A percentile compares a stretch with the other conserved stretches of the same genome.
Evolutionary conservation across 2,888 invertebrate genomes (phyloP).

Genomic region (Lasioglossum vierecki): DNA sequence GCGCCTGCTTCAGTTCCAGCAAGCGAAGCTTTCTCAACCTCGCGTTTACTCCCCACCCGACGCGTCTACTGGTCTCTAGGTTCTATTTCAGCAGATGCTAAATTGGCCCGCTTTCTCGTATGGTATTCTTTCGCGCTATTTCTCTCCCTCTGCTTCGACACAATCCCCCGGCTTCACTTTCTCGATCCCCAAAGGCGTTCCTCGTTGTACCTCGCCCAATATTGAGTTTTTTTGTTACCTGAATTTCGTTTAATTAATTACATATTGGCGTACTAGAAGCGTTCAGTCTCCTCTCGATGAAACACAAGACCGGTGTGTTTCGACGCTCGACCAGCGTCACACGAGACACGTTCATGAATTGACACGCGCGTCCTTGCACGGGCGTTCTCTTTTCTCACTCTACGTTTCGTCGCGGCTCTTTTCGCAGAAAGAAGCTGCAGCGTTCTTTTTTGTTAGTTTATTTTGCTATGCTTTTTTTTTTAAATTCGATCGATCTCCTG

Average conservation of each 20-base stretch:
- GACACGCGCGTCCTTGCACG: slow-evolving; percentile 7
- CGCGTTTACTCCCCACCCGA: slow-evolving; percentile 4
- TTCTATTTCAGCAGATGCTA: slow-evolving; percentile 63
- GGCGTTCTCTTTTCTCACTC: not conserved
- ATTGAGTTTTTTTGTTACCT: slow-evolving; percentile 28
- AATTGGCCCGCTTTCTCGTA: slow-evolving; percentile 68
- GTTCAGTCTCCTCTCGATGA: slow-evolving; percentile 72
- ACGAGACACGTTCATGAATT: slow-evolving; percentile 47
- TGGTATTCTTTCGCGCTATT: slow-evolving; percentile 22
- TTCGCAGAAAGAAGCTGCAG: slow-evolving; percentile 39
- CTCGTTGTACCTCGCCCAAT: slow-evolving; percentile 19
- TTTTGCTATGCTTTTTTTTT: not conserved
- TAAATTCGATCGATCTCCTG: not conserved
- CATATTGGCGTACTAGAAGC: slow-evolving; percentile 70
- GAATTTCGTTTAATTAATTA: slow-evolving; percentile 60
- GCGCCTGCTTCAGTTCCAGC: not conserved
- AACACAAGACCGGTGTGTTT: slow-evolving; percentile 49
- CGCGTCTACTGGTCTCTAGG: slow-evolving; percentile 35
- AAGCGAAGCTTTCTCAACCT: slow-evolving; percentile 34
- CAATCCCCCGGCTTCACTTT: not conserved
- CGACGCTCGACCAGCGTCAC: slow-evolving; percentile 21
- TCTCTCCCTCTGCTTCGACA: not conserved
- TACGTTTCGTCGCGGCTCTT: not conserved
- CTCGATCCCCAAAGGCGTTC: not conserved
- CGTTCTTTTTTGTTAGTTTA: not conserved